Evolutionary conservation across 2,113 vertebrate genomes (phyloP), one percentile per base, ranked within the genome.

Genomic region (Dasyornis broadbenti): DNA sequence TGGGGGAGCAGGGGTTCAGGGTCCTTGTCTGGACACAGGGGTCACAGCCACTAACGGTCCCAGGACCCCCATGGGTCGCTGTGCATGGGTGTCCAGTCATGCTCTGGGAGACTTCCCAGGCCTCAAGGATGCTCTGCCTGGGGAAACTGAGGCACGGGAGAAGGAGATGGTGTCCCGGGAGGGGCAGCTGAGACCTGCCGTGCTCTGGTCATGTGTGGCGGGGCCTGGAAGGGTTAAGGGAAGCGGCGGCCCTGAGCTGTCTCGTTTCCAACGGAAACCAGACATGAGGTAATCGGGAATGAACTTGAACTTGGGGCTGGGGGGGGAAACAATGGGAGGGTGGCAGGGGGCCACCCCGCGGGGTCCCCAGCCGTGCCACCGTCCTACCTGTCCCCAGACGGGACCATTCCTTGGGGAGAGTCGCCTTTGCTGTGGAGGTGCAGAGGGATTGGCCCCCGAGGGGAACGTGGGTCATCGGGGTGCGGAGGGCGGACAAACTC

Each of bases 241-340:
- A 96, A 95, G 86, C 56, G 4, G 50, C 19, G 47, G 97, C 96
- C 82, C 97, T 92, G 91, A 94, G 96, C 97, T 96, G 98, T 98
- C 98, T 98, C 97, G 98, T 98, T 98, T 98, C 98, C 98, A 98
- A 22, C 78, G 96, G 98, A 98, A 98, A 98, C 98, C 98, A 98
- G 98, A 98, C 98, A 97, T 98, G 98, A 98, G 98, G 98, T 98
- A 98, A 98, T 98, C 96, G 28, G 69, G 92, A 94, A 94, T 92
- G 94, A 97, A 97, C 98, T 98, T 98, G 98, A 97, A 98, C 97
- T 98, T 96, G 95, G 95, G 96, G 94, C 85, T 94, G 61, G 80
- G 69, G 53, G 52, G 68, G 76, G 35, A 53, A 80, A 92, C 82
- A 94, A 88, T 50, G 88, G 91, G 68, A 61, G 45, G 37, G 78